Evolutionary conservation across 1,140 invertebrate genomes (phyloP).

Genomic region (Zaprionus davidi): DNA sequence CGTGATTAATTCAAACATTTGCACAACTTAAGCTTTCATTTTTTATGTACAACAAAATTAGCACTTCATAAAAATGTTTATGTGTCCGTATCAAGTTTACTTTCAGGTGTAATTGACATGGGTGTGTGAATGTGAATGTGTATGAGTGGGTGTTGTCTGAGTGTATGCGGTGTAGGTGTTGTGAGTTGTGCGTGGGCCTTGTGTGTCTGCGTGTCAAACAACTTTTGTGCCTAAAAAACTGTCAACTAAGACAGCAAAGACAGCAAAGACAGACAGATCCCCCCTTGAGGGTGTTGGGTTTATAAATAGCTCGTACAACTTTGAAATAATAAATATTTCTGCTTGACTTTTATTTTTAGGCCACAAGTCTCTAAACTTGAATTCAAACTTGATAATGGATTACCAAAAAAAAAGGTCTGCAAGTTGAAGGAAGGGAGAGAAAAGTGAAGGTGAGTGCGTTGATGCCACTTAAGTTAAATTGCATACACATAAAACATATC

Average conservation of each 20-base stretch:
- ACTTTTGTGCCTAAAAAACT: constrained; percentile 17
- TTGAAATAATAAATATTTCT: constrained; percentile 6
- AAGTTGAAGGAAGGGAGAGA: neutral
- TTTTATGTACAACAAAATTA: constrained; percentile 68
- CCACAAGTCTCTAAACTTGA: neutral
- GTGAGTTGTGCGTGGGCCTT: neutral
- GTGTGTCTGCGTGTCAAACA: constrained; percentile 8
- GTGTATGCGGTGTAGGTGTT: neutral
- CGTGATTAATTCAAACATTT: constrained; percentile 79
- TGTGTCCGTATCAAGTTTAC: constrained; percentile 17
- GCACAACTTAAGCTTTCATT: constrained; percentile 58
- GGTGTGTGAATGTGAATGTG: neutral
- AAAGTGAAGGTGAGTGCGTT: neutral
- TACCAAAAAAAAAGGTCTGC: neutral
- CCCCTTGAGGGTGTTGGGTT: neutral
- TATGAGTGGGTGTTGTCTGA: neutral
- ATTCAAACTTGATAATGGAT: neutral
- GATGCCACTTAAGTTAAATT: neutral
- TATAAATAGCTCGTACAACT: constrained; percentile 12
- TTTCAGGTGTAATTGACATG: constrained; percentile 2
- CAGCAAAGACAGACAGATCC: neutral
- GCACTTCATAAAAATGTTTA: constrained; percentile 59
- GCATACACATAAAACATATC: neutral
- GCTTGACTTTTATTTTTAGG: neutral
- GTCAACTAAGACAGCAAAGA: constrained; percentile 9